Base-by-base conservation (phyloP, 2,113 vertebrate species). In the Delphinus delphis region DNA sequence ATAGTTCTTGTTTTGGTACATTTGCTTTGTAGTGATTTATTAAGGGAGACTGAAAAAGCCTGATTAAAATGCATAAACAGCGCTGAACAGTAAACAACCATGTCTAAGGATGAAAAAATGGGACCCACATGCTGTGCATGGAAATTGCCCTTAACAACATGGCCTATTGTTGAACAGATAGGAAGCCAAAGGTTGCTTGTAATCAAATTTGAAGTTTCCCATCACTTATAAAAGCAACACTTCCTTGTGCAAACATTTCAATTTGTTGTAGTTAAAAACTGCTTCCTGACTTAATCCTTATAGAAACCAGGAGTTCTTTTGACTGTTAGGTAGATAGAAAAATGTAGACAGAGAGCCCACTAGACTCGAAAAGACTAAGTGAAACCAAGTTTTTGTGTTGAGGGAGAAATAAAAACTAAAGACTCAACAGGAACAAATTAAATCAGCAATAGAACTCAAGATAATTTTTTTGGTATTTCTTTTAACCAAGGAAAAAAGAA, bases 151-250 rank as follows among this genome's bases (percentile, higher is more conserved):
- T 99, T 99, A 99, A 99, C 99, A 99, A 99, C 99, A 99, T 98
- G 98, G 99, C 98, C 99, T 99, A 99, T 99, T 99, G 99, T 99
- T 99, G 97, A 97, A 98, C 97, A 99, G 99, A 99, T 99, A 99
- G 99, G 99, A 99, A 99, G 99, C 99, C 99, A 99, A 99, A 99
- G 99, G 99, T 99, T 99, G 99, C 99, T 99, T 99, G 99, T 99
- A 99, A 99, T 99, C 99, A 99, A 99, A 99, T 99, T 99, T 99
- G 99, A 99, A 99, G 99, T 99, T 99, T 99, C 99, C 98, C 99
- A 99, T 99, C 98, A 99, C 98, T 99, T 98, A 98, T 98, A 99
- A 99, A 99, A 99, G 99, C 99, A 99, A 97, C 98, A 98, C 98
- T 99, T 99, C 98, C 98, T 99, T 98, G 98, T 98, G 98, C 98